A percentile compares a stretch with the other conserved stretches of the same genome.
phyloP scores from a whole-genome alignment of 2,797 vertebrate species.

The Heterohyrax brucei region DNA sequence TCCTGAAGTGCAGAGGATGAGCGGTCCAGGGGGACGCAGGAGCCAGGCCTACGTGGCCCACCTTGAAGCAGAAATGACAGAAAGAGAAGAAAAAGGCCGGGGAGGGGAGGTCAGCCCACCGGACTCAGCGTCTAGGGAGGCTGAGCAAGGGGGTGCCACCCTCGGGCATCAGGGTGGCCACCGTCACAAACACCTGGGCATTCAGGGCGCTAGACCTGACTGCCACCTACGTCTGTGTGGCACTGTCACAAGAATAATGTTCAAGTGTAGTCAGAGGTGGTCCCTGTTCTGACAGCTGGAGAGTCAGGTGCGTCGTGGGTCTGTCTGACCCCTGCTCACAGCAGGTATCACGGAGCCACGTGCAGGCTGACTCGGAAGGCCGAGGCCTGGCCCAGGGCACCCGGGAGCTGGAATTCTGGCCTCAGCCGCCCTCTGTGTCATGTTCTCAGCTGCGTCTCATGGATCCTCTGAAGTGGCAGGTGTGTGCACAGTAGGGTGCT shows the following conservation, averaged over 20 bases:
- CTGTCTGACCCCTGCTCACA: neutral
- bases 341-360: neutral
- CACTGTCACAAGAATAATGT: neutral
- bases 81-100: neutral
- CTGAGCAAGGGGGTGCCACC: rapidly evolving
- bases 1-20: rapidly evolving
- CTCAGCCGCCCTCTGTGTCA: too few species aligned
- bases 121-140: neutral
- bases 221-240: neutral
- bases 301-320: neutral
- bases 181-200: neutral
- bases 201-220: neutral
- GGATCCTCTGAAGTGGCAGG: too few species aligned
- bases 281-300: neutral
- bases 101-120: rapidly evolving
- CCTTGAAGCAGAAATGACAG: neutral
- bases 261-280: neutral
- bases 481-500: neutral
- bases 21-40: neutral
- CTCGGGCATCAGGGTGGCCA: rapidly evolving
- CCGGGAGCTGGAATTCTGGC: too few species aligned
- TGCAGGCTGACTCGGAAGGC: neutral
- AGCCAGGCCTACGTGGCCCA: neutral
- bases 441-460: neutral
- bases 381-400: neutral